phyloP scores from a whole-genome alignment of 2,113 vertebrate genomes.

The Nothoprocta pentlandii region DNA sequence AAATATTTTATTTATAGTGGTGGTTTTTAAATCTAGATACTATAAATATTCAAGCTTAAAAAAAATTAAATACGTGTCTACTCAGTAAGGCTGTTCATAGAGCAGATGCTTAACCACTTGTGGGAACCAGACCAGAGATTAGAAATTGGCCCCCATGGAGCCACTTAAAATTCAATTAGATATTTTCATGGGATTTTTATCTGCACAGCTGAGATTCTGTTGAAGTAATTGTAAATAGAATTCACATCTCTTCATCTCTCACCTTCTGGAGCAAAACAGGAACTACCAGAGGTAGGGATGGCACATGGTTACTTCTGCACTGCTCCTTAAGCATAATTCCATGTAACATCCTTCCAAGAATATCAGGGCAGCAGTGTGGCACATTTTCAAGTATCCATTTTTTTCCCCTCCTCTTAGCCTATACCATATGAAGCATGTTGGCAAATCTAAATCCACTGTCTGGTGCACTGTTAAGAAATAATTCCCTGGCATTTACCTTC shows the following conservation, averaged over 20 bases:
- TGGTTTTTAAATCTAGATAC: not conserved
- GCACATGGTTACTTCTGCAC: not conserved
- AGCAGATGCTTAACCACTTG: not conserved
- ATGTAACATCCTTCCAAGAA: not conserved
- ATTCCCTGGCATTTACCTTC: not conserved
- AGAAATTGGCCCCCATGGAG: not conserved
- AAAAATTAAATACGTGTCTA: not conserved
- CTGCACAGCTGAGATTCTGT: not conserved
- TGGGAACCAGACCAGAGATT: not conserved
- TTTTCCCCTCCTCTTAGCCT: not conserved
- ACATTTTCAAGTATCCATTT: not conserved
- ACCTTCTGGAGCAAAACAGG: not conserved
- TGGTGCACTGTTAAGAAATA: not conserved
- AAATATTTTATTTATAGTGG: not conserved
- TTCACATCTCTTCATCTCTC: not conserved
- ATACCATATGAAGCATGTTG: not conserved
- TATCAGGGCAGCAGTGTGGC: not conserved
- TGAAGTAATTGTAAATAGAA: not conserved
- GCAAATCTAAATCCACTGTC: not conserved
- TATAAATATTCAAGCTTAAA: not conserved
- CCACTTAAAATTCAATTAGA: not conserved
- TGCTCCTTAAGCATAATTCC: fast-evolving
- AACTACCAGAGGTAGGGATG: not conserved
- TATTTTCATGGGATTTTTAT: not conserved
- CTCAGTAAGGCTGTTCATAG: not conserved